phyloP scores from a whole-genome alignment of 2,888 invertebrate species.

The Polylopha cassiicola region DNA sequence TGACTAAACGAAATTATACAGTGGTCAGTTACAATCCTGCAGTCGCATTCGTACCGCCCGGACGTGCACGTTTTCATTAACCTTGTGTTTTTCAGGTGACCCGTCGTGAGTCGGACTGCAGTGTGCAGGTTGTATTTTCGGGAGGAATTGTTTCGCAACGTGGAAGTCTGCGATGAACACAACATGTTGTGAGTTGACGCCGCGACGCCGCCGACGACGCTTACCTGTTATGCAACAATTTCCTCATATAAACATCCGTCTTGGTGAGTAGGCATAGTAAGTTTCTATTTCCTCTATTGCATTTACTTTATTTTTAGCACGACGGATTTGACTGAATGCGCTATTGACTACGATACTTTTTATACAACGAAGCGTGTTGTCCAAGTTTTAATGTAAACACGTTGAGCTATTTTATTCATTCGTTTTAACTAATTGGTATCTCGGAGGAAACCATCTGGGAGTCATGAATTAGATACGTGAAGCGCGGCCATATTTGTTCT shows the following conservation, averaged over 20 bases:
- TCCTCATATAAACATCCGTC: constrained; percentile 37
- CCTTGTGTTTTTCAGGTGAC: constrained; percentile 37
- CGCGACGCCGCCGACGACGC: constrained; percentile 33
- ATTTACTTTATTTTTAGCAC: too few relatives aligned
- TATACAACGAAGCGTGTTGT: too few relatives aligned
- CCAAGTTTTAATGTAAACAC: not conserved
- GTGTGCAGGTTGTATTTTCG: constrained; percentile 30
- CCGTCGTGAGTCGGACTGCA: constrained; percentile 34
- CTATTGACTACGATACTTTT: too few relatives aligned
- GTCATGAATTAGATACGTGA: constrained; percentile 34
- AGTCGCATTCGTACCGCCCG: constrained; percentile 19
- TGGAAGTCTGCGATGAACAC: constrained; percentile 39
- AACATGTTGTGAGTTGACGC: constrained; percentile 41
- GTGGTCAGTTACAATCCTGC: constrained; percentile 12
- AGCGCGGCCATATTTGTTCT: constrained; percentile 56
- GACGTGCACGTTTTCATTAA: constrained; percentile 18
- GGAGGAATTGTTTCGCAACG: constrained; percentile 33
- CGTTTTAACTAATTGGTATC: constrained; percentile 11
- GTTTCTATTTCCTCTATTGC: constrained; percentile 2
- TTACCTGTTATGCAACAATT: constrained; percentile 59
- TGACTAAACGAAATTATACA: constrained; percentile 6
- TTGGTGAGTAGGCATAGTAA: constrained; percentile 46
- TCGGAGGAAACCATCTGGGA: constrained; percentile 11
- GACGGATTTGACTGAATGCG: too few relatives aligned
- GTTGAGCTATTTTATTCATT: constrained; percentile 7